phyloP scores from a whole-genome alignment of 92 coral and sea anemone genomes.

The Phenganax subtilis region DNA sequence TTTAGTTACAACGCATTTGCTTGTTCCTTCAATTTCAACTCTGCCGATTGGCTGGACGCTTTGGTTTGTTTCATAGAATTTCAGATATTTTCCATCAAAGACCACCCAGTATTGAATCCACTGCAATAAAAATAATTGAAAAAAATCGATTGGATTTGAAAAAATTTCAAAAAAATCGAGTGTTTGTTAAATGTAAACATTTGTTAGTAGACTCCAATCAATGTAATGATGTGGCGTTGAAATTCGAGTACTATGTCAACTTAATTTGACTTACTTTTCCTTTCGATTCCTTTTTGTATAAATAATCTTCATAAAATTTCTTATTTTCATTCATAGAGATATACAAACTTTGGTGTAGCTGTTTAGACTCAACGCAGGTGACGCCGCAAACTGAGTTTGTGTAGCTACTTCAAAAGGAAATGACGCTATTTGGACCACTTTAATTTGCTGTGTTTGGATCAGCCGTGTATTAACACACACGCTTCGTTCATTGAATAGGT shows the following conservation, averaged over 20 bases:
- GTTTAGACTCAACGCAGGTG: not conserved
- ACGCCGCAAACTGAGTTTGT: not conserved
- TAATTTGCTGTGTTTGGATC: not conserved
- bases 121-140: constrained; percentile 39
- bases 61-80: constrained; percentile 64
- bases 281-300: constrained; percentile 79
- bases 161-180: not conserved
- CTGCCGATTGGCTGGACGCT: constrained; percentile 79
- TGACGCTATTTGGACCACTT: not conserved
- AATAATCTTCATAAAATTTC: constrained; percentile 57
- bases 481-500: not conserved
- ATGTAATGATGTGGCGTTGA: not conserved
- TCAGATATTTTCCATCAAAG: constrained; percentile 74
- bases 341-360: no score
- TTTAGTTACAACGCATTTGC: constrained; percentile 62
- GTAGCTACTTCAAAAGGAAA: not conserved
- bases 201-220: not conserved
- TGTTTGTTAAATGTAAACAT: not conserved
- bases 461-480: not conserved
- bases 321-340: not conserved
- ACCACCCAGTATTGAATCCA: constrained; percentile 89
- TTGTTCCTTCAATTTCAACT: constrained; percentile 59
- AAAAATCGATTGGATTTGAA: not conserved
- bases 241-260: not conserved
- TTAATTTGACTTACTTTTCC: constrained; percentile 56